Percentiles rank a stretch among this genome's conserved stretches.
Evolutionary conservation across 2,113 vertebrate genomes (phyloP).

Genomic region (Phrynocephalus versicolor): DNA sequence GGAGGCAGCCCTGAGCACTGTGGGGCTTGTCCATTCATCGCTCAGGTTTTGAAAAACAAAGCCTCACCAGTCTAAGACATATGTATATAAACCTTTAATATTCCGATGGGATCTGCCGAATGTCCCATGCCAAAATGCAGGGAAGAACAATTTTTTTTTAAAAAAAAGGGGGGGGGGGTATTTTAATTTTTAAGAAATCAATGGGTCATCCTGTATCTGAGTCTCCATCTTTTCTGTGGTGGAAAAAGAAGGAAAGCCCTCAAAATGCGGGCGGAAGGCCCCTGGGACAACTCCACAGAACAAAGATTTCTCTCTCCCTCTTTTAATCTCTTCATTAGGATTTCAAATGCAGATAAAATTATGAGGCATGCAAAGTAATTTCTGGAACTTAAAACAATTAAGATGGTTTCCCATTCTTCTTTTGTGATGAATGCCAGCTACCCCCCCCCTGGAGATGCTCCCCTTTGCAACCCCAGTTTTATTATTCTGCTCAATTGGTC

Average conservation of each 20-base stretch:
- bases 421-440: conserved; percentile 36
- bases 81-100: too few relatives aligned
- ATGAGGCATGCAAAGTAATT: neutral
- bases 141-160: neutral
- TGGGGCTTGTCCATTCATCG: too few relatives aligned
- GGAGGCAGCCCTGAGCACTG: too few relatives aligned
- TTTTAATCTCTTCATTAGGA: conserved; percentile 14
- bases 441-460: neutral
- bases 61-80: too few relatives aligned
- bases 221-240: neutral
- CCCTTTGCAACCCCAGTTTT: conserved; percentile 49
- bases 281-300: accelerated
- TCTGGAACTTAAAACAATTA: conserved; percentile 45
- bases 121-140: neutral
- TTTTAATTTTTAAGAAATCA: neutral
- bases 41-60: too few relatives aligned
- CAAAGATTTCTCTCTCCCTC: neutral
- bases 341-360: neutral
- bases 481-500: conserved; percentile 52
- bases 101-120: neutral
- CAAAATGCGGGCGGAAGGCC: accelerated
- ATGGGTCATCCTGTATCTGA: too few relatives aligned
- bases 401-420: conserved; percentile 27
- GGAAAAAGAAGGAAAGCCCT: neutral
- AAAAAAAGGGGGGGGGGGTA: neutral